Evolutionary conservation across 2,797 vertebrate genomes (phyloP).

Genomic region (Iguana delicatissima): DNA sequence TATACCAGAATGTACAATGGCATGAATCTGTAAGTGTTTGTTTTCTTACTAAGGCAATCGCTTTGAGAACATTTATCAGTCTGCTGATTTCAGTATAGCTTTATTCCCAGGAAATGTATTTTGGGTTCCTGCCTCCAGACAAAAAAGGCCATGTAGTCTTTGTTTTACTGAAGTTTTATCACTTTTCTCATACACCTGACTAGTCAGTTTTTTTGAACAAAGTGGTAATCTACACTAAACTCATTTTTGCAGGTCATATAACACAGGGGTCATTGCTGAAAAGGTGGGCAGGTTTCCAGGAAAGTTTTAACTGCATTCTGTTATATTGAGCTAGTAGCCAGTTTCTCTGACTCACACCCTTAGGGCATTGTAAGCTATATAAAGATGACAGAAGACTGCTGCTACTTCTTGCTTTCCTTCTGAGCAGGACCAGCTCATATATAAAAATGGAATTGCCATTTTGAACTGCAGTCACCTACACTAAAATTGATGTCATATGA

Average conservation of each 20-base stretch:
- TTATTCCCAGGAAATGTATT: neutral
- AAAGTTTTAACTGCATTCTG: neutral
- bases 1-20: no score
- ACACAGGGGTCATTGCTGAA: neutral
- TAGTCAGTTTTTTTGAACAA: neutral
- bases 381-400: neutral
- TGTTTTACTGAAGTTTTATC: neutral
- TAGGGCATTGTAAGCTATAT: neutral
- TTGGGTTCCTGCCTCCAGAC: neutral
- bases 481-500: neutral
- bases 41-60: neutral
- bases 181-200: neutral
- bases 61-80: neutral
- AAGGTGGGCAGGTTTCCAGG: neutral
- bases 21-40: neutral
- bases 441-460: neutral
- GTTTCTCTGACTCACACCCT: neutral
- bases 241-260: neutral
- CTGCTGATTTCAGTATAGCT: neutral
- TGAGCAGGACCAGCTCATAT: neutral
- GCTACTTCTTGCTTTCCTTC: neutral
- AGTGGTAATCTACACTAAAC: neutral
- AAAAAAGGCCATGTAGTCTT: neutral
- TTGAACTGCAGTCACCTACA: neutral
- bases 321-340: neutral